Evolutionary conservation across 2,888 invertebrate species (phyloP), one percentile per base, ranked within the genome.

Genomic region (Ornithoptera priamus): DNA sequence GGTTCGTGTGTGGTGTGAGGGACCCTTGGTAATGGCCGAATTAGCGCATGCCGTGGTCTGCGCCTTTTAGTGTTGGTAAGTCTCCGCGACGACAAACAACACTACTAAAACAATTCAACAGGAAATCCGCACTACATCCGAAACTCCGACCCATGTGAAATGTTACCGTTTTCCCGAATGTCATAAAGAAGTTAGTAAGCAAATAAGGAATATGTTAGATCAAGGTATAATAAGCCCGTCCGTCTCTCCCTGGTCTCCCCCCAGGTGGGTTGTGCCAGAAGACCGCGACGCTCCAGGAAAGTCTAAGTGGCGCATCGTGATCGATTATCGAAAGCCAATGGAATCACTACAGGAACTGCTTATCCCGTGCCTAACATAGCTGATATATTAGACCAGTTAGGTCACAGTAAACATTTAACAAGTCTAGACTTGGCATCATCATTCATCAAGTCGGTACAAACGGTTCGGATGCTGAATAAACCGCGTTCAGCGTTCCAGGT

Each of bases 291-390:
- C 77, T 1, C 73, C 74, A 0, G 72, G 73, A 0, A 60, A 71
- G 42, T 46, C 36, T 6, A 78, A 78, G 71, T 78, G 75, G 75
- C 63, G 76, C 6, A 57, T 79, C 5, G 78, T 59, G 22, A 58
- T 58, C 8, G 58, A 65, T 17, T 78, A 75, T 42, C 20, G 78
- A 0, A 73, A 74, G 30, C 62, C 0, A 80, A 78, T 53, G 74
- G 77, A 20, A 68, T 75, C 3, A 76, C 74, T 10, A 70, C 76
- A 1, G 75, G 74, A 2, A 76, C 76, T 6, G 53, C 71, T 15
- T 75, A 78, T 57, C 78, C 77, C 0, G 72, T 79, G 7, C 77
- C 77, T 0, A 70, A 77, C 12, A 80, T 77, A 0, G 57, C 67
- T 0, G 78, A 80, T 62, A 73, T 77, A 0, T 36, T 78, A 7